A percentile compares a stretch with the other conserved stretches of the same genome.
These are phyloP conservation scores for Larimichthys polyactis DNA, from an alignment of 2,113 vertebrate species.

Conservation along the genomic window DNA sequence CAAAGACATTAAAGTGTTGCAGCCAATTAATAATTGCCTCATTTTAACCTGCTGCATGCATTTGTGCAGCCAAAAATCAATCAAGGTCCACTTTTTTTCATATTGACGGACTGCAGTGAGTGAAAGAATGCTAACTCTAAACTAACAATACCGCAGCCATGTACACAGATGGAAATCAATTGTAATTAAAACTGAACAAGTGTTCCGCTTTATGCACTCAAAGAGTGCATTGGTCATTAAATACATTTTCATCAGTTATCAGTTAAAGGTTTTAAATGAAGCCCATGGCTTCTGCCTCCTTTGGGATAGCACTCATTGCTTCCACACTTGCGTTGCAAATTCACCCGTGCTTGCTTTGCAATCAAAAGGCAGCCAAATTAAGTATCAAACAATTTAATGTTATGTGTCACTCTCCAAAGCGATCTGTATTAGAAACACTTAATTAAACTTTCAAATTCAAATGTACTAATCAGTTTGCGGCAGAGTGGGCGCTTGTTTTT, in stretches of 20 bases:
- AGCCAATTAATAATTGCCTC: constrained; percentile 74
- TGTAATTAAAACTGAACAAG: constrained; percentile 94
- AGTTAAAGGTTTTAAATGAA: constrained; percentile 87
- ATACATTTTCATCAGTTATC: constrained; percentile 89
- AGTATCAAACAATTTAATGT: constrained; percentile 91
- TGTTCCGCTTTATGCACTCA: constrained; percentile 87
- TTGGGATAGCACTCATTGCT: constrained; percentile 83
- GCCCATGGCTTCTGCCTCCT: constrained; percentile 83
- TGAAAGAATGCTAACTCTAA: constrained; percentile 71
- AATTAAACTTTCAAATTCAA: constrained; percentile 92
- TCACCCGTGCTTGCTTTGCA: constrained; percentile 80
- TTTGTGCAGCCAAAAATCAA: constrained; percentile 74
- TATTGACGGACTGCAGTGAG: constrained; percentile 71
- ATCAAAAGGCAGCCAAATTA: constrained; percentile 88
- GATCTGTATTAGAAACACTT: constrained; percentile 89
- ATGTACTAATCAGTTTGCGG: constrained; percentile 83
- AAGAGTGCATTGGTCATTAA: constrained; percentile 88
- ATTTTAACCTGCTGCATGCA: constrained; percentile 65
- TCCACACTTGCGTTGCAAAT: constrained; percentile 79
- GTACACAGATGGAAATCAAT: constrained; percentile 92
- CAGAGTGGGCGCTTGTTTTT: constrained; percentile 80
- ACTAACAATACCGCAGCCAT: constrained; percentile 81
- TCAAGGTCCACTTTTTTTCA: constrained; percentile 58
- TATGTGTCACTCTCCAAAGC: constrained; percentile 89
- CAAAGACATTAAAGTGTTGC: constrained; percentile 62